Evolutionary conservation across 1,140 invertebrate genomes (phyloP).

Genomic region (Aphelenchoides besseyi): DNA sequence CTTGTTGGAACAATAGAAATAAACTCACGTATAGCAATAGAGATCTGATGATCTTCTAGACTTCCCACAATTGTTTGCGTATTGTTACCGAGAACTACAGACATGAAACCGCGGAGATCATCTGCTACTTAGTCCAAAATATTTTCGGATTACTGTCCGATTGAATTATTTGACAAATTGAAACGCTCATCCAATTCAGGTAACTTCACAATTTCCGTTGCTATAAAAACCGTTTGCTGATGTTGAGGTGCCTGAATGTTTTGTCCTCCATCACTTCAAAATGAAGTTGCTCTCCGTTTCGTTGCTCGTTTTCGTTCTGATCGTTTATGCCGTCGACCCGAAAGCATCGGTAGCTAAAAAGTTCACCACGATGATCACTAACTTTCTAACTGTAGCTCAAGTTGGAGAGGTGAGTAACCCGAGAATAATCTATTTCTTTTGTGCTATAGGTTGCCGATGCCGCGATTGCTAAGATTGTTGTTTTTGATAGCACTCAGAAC

Average conservation of each 20-base stretch:
- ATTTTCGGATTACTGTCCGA: neutral
- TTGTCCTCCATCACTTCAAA: too few relatives aligned
- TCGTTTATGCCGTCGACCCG: neutral
- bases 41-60: too few relatives aligned
- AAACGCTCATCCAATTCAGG: neutral
- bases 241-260: too few relatives aligned
- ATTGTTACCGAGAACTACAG: too few relatives aligned
- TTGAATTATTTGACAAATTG: neutral
- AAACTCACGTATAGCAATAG: too few relatives aligned
- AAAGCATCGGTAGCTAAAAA: neutral
- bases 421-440: neutral
- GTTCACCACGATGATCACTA: neutral
- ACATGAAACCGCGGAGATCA: too few relatives aligned
- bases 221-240: too few relatives aligned
- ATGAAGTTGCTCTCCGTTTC: neutral
- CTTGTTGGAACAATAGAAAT: too few relatives aligned
- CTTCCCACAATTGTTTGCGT: too few relatives aligned
- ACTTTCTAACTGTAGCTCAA: neutral
- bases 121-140: too few relatives aligned
- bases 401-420: neutral
- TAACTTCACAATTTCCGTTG: neutral
- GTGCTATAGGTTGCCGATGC: neutral
- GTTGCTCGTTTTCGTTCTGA: neutral
- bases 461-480: neutral
- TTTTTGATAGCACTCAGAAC: neutral